These are phyloP conservation scores for Micromussa lordhowensis DNA, from an alignment of 92 coral and sea anemone species.

Conservation along the genomic window DNA sequence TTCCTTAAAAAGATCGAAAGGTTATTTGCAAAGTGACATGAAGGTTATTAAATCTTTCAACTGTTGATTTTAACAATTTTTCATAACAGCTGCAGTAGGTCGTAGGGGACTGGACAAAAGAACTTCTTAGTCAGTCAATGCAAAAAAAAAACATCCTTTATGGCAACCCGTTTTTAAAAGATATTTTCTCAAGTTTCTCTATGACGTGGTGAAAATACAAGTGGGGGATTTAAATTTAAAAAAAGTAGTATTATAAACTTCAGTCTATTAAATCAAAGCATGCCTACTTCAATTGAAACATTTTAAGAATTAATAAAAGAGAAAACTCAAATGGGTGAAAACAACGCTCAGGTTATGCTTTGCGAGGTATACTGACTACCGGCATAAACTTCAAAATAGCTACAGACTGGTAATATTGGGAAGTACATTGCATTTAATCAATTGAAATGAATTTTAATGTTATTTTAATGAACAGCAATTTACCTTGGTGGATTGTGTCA, in stretches of 20 bases:
- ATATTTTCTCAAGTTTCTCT: not conserved
- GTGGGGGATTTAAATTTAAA: not conserved
- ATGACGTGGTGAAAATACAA: not conserved
- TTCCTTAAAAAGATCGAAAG: not conserved
- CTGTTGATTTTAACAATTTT: not conserved
- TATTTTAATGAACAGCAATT: not conserved
- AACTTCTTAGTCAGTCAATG: not conserved
- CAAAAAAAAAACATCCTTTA: not conserved
- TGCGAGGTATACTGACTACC: not conserved
- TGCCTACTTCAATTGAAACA: not conserved
- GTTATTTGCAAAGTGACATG: too few relatives aligned
- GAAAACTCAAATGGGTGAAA: not conserved
- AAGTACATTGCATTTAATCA: not conserved
- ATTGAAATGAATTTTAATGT: not conserved
- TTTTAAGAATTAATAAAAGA: not conserved
- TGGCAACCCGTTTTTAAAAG: not conserved
- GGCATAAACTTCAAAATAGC: not conserved
- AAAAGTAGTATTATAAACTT: not conserved
- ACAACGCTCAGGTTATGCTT: not conserved
- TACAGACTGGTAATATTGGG: not conserved
- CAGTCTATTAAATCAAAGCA: not conserved
- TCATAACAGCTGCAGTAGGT: not conserved
- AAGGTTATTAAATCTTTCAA: not conserved
- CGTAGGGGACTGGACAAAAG: not conserved
- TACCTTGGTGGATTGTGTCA: conserved; percentile 69